A percentile compares a stretch with the other conserved stretches of the same genome.
Conservation (phyloP, 1,140 invertebrate genomes). For the Thereuonema tuberculata region DNA sequence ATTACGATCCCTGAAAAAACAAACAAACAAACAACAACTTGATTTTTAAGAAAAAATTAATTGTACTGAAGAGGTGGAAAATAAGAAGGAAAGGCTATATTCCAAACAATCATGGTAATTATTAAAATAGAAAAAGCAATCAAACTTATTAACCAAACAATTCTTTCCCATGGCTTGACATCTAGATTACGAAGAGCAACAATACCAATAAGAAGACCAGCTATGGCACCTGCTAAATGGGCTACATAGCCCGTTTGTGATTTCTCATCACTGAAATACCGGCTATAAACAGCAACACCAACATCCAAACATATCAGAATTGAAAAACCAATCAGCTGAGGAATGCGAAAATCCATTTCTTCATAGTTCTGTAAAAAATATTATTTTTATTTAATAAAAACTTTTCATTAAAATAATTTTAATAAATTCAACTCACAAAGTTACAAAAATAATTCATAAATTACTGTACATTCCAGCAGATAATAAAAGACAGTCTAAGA, state of each 20-base stretch:
- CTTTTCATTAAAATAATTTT: constrained; percentile 11
- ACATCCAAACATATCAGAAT: constrained; percentile 57
- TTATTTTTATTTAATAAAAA: too few relatives aligned
- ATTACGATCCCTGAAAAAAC: too few relatives aligned
- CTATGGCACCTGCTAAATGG: constrained; percentile 71
- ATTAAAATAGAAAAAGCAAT: constrained; percentile 59
- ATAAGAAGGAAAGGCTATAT: background rate
- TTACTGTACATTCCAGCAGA: background rate
- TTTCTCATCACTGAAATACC: constrained; percentile 46
- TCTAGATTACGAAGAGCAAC: constrained; percentile 77
- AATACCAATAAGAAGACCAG: constrained; percentile 85
- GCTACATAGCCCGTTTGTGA: constrained; percentile 56
- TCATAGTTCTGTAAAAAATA: constrained; percentile 60
- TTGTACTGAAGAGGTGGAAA: background rate
- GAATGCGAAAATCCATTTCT: constrained; percentile 76
- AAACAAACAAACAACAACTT: too few relatives aligned
- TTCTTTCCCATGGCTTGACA: constrained; percentile 66
- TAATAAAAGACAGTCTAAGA: too few relatives aligned
- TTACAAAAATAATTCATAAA: background rate
- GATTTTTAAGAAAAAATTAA: too few relatives aligned
- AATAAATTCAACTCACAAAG: constrained; percentile 10
- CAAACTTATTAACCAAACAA: constrained; percentile 67
- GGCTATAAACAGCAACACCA: constrained; percentile 64
- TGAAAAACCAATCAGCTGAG: constrained; percentile 62
- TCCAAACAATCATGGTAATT: constrained; percentile 43